Evolutionary conservation across 2,113 vertebrate genomes (phyloP).

Genomic region (Cyphomyrus plagiostoma): DNA sequence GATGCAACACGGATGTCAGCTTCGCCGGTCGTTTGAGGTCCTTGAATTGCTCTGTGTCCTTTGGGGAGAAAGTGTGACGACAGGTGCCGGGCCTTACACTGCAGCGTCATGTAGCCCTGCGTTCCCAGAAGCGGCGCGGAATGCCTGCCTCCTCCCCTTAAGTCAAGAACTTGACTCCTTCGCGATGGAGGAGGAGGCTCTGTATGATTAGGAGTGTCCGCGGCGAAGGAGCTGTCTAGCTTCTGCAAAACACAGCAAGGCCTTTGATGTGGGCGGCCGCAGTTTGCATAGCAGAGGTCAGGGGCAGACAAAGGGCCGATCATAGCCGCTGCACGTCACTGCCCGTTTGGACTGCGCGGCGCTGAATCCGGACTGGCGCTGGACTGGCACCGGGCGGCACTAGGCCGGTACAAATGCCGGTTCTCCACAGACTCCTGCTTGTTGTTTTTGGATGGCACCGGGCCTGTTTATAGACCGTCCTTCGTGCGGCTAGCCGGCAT

Average conservation of each 20-base stretch:
- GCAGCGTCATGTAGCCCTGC: neutral
- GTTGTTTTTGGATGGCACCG: conserved; percentile 10
- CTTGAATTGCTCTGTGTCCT: neutral
- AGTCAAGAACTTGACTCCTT: neutral
- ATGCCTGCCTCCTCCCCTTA: neutral
- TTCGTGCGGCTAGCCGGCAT: conserved; percentile 14
- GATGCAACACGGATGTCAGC: neutral
- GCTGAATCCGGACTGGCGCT: neutral
- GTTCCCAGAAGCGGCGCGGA: neutral
- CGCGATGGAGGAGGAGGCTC: neutral
- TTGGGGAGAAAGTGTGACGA: neutral
- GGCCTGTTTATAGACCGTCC: conserved; percentile 11
- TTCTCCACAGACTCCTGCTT: conserved; percentile 13
- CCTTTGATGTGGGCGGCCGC: conserved; percentile 41
- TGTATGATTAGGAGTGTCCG: neutral
- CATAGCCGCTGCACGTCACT: conserved; percentile 8
- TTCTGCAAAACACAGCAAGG: conserved; percentile 42
- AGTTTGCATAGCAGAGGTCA: conserved; percentile 38
- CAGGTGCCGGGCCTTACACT: neutral
- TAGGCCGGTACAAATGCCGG: neutral
- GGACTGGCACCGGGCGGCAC: neutral
- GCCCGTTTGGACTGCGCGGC: conserved; percentile 18
- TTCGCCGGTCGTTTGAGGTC: neutral
- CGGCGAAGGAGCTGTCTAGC: neutral
- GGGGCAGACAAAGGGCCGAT: conserved; percentile 30